phyloP scores from a whole-genome alignment of 2,113 vertebrate species.

The Semnopithecus entellus region DNA sequence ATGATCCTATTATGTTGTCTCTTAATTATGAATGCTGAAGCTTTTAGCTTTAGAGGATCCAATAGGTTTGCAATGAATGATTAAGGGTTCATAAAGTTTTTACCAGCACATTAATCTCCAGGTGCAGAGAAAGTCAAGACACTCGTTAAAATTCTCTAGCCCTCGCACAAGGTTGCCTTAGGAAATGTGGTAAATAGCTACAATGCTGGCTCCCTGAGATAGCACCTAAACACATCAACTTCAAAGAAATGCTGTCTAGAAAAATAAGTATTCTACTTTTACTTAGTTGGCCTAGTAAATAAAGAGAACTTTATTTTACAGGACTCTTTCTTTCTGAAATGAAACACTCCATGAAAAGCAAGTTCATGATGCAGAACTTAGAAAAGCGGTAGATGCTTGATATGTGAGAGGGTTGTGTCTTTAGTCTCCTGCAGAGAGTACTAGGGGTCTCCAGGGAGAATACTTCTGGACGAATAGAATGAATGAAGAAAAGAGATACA shows the following conservation, averaged over 20 bases:
- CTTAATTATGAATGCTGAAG: slow-evolving; percentile 83
- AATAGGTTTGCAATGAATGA: slow-evolving; percentile 82
- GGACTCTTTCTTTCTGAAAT: slow-evolving; percentile 14
- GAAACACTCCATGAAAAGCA: not conserved
- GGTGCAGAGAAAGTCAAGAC: slow-evolving; percentile 68
- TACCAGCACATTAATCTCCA: slow-evolving; percentile 81
- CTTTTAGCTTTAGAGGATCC: slow-evolving; percentile 79
- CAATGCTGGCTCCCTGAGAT: not conserved
- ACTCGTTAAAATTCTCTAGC: slow-evolving; percentile 77
- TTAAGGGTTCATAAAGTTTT: slow-evolving; percentile 83
- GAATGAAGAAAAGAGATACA: not conserved
- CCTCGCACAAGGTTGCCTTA: slow-evolving; percentile 34
- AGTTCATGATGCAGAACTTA: not conserved
- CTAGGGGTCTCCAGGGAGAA: not conserved
- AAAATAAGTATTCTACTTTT: not conserved
- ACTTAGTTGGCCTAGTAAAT: not conserved
- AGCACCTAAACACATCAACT: slow-evolving; percentile 3
- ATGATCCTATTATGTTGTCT: slow-evolving; percentile 65
- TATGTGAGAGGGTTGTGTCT: not conserved
- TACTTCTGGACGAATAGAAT: not conserved
- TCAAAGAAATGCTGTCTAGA: slow-evolving; percentile 35
- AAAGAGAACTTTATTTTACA: slow-evolving; percentile 6
- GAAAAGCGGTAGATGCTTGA: not conserved
- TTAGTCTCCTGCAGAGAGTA: not conserved
- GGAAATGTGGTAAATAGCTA: slow-evolving; percentile 41